Percentiles rank a stretch among this genome's conserved stretches.
Conservation (phyloP, 2,888 invertebrate species). For the Acanthococcus lagerstroemiae region DNA sequence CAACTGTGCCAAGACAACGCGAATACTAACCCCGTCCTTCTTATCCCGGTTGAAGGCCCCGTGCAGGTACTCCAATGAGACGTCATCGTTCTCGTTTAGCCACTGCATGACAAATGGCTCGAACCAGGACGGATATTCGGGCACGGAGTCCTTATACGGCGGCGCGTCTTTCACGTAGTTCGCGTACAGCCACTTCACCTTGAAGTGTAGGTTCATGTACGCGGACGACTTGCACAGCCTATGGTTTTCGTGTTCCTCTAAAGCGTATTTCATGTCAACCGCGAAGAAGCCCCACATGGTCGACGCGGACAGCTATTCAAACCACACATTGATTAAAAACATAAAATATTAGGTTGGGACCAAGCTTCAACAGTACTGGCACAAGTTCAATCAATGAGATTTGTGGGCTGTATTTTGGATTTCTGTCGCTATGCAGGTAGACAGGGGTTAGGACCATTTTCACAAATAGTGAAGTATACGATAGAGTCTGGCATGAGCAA, state of each 20-base stretch:
- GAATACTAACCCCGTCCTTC: slow-evolving; percentile 69
- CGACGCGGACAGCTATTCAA: slow-evolving; percentile 90
- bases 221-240: slow-evolving; percentile 93
- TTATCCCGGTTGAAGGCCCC: slow-evolving; percentile 97
- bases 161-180: slow-evolving; percentile 97
- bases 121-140: slow-evolving; percentile 99
- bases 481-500: too few relatives aligned
- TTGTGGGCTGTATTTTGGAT: too few relatives aligned
- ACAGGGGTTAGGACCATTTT: too few relatives aligned
- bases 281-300: slow-evolving; percentile 98
- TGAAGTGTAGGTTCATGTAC: slow-evolving; percentile 99
- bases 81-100: slow-evolving; percentile 99
- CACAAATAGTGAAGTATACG: too few relatives aligned
- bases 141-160: slow-evolving; percentile 91
- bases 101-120: slow-evolving; percentile 99
- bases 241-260: slow-evolving; percentile 96
- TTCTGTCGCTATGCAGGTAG: too few relatives aligned
- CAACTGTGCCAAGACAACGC: neutral
- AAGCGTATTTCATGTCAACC: slow-evolving; percentile 91
- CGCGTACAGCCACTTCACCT: slow-evolving; percentile 95
- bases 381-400: too few relatives aligned
- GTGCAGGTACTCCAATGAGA: slow-evolving; percentile 94
- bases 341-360: too few relatives aligned
- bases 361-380: too few relatives aligned
- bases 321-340: too few relatives aligned